Evolutionary conservation across 2,888 invertebrate species (phyloP).

Genomic region (Catotricha subobsoleta): DNA sequence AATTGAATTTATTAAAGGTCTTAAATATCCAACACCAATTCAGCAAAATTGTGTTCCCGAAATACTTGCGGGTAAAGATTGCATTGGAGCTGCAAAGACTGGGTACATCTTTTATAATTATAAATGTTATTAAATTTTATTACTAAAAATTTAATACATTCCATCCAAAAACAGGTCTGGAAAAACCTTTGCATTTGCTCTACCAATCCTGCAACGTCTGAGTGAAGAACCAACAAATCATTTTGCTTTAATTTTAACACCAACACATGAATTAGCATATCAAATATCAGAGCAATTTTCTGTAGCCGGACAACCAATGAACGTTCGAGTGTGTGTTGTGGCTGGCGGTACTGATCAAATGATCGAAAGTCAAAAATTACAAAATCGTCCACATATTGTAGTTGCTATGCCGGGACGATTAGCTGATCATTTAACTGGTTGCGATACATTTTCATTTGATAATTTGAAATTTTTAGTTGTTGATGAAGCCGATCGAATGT

Average conservation of each 20-base stretch:
- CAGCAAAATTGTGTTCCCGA: slow-evolving; percentile 64
- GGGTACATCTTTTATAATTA: slow-evolving; percentile 35
- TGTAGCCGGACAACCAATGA: slow-evolving; percentile 75
- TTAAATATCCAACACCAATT: slow-evolving; percentile 62
- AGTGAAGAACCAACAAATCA: slow-evolving; percentile 92
- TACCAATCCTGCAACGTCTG: slow-evolving; percentile 80
- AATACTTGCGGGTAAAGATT: slow-evolving; percentile 64
- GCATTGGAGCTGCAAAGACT: slow-evolving; percentile 92
- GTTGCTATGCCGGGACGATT: slow-evolving; percentile 92
- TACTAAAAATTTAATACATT: too few species aligned
- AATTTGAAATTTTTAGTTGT: slow-evolving; percentile 73
- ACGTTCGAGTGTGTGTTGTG: slow-evolving; percentile 64
- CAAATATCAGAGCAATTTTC: slow-evolving; percentile 93
- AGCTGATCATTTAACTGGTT: slow-evolving; percentile 81
- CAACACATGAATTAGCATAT: slow-evolving; percentile 81
- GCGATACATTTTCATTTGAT: slow-evolving; percentile 61
- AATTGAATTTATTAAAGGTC: slow-evolving; percentile 34
- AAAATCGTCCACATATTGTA: slow-evolving; percentile 78
- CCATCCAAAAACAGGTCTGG: slow-evolving; percentile 59
- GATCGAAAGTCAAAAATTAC: slow-evolving; percentile 65
- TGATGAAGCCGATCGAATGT: slow-evolving; percentile 83
- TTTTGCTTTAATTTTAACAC: slow-evolving; percentile 84
- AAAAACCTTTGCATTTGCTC: slow-evolving; percentile 92
- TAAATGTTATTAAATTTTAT: too few species aligned
- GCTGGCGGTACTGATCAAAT: slow-evolving; percentile 95